Evolutionary conservation across 2,797 vertebrate genomes (phyloP).

Genomic region (Myotis pilosus): DNA sequence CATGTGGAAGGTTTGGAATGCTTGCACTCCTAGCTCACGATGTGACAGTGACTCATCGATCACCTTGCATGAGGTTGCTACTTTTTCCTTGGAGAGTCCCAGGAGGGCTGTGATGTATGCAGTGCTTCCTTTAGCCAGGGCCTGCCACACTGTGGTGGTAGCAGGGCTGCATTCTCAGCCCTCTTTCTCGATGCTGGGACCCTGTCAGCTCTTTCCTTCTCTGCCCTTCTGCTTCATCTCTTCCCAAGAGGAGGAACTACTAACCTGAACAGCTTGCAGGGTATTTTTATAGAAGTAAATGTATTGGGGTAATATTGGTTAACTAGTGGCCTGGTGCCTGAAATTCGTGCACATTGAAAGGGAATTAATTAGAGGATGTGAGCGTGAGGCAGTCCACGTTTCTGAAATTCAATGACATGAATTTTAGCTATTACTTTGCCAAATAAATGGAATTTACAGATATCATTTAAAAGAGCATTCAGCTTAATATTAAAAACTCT

Average conservation of each 20-base stretch:
- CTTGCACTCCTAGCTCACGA: too few species aligned
- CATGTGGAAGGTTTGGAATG: neutral
- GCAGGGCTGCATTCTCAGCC: neutral
- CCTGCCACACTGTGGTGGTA: neutral
- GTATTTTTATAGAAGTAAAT: neutral
- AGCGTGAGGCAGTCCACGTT: too few species aligned
- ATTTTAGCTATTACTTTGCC: too few species aligned
- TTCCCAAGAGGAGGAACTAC: neutral
- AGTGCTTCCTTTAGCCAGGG: neutral
- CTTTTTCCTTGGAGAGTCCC: neutral
- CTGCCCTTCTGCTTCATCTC: neutral
- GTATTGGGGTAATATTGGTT: neutral
- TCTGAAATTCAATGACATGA: too few species aligned
- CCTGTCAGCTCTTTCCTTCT: neutral
- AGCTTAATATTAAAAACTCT: too few species aligned
- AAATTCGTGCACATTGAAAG: too few species aligned
- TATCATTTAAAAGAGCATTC: too few species aligned
- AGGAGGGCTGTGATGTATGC: neutral
- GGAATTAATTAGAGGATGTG: too few species aligned
- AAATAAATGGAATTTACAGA: too few species aligned
- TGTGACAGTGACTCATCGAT: neutral
- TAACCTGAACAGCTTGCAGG: neutral
- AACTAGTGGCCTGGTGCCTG: neutral
- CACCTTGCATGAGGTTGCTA: neutral
- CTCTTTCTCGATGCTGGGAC: neutral